Conservation (phyloP, 1,140 invertebrate genomes). For the Heliothis virescens region DNA sequence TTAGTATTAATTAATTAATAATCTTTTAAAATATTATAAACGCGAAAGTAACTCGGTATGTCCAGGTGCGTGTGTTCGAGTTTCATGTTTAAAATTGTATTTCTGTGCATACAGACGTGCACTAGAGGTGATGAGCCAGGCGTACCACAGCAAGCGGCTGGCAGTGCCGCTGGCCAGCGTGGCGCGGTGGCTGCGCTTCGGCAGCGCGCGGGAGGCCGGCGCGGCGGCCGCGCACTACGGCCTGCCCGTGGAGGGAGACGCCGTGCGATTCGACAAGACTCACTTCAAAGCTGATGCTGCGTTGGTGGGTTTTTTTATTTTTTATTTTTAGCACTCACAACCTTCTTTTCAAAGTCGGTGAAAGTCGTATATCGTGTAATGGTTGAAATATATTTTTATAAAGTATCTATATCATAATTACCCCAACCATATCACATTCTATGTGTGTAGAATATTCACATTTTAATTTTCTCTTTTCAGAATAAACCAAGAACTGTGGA, state of each 20-base stretch:
- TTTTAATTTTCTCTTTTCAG: neutral
- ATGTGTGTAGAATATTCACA: too few relatives aligned
- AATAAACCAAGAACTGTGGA: slow-evolving; percentile 11
- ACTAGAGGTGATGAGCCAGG: slow-evolving; percentile 85
- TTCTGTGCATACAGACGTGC: slow-evolving; percentile 69
- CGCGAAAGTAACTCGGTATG: too few relatives aligned
- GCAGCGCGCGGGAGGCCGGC: slow-evolving; percentile 57
- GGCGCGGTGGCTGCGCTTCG: slow-evolving; percentile 69
- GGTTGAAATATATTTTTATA: too few relatives aligned
- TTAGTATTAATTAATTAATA: too few relatives aligned
- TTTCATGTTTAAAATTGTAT: too few relatives aligned
- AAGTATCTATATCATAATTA: too few relatives aligned
- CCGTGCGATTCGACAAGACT: slow-evolving; percentile 69
- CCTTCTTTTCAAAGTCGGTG: too few relatives aligned
- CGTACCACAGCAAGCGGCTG: slow-evolving; percentile 86
- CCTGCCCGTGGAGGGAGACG: slow-evolving; percentile 54
- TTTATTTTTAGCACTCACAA: too few relatives aligned
- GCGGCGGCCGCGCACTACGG: slow-evolving; percentile 69
- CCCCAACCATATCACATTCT: too few relatives aligned
- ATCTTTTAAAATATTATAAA: too few relatives aligned
- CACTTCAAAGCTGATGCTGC: slow-evolving; percentile 61
- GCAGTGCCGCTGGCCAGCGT: slow-evolving; percentile 77
- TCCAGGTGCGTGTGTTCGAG: too few relatives aligned
- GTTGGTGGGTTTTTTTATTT: slow-evolving; percentile 36
- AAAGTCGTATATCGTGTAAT: too few relatives aligned